Evolutionary conservation across 2,797 vertebrate species (phyloP).

Genomic region (Sebastes diaconus): DNA sequence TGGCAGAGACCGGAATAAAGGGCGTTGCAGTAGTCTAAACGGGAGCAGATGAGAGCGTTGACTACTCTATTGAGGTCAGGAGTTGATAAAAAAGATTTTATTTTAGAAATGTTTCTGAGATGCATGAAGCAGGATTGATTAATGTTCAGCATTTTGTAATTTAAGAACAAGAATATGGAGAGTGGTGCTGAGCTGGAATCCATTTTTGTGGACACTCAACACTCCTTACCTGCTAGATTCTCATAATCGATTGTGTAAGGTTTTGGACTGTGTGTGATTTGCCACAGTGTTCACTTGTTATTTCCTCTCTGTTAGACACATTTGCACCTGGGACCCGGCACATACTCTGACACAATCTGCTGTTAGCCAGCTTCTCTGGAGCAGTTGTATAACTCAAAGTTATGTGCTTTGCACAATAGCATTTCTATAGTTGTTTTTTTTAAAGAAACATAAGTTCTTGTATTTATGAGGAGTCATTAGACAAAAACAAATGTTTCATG

Average conservation of each 20-base stretch:
- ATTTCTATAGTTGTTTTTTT: not conserved
- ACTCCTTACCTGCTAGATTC: not conserved
- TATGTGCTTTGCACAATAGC: not conserved
- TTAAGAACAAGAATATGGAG: not conserved
- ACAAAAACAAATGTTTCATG: not conserved
- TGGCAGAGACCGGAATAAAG: too few relatives aligned
- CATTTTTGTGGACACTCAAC: not conserved
- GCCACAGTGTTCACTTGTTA: not conserved
- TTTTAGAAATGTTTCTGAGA: too few relatives aligned
- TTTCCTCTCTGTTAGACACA: not conserved
- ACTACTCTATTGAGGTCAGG: too few relatives aligned
- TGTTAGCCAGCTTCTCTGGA: not conserved
- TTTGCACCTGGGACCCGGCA: not conserved
- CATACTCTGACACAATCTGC: not conserved
- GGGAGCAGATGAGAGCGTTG: too few relatives aligned
- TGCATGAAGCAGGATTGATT: too few relatives aligned
- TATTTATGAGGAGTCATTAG: not conserved
- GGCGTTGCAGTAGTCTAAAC: too few relatives aligned
- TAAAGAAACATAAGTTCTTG: not conserved
- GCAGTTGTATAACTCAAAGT: not conserved
- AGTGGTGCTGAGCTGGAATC: not conserved
- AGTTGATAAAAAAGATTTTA: too few relatives aligned
- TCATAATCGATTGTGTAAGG: not conserved
- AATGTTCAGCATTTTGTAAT: not conserved
- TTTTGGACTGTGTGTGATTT: not conserved